Percentiles rank a stretch among this genome's conserved stretches.
Conservation (phyloP, 2,888 invertebrate species). For the Temnothorax ravouxi region DNA sequence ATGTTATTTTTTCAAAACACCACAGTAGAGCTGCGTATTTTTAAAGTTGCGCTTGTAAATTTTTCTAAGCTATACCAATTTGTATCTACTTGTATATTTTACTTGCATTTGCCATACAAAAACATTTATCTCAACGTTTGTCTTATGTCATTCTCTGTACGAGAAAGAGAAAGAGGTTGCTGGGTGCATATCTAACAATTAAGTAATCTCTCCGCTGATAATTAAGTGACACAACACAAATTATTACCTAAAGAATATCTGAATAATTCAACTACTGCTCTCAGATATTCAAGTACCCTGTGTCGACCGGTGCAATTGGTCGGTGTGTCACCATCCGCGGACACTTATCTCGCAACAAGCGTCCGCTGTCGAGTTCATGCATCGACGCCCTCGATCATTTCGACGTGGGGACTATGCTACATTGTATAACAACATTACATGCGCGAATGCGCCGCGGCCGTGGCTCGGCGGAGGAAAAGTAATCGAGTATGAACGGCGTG, state of each 20-base stretch:
- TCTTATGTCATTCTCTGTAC: background rate
- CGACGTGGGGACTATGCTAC: slow-evolving; percentile 38
- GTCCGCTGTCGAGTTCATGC: slow-evolving; percentile 57
- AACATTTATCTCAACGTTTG: background rate
- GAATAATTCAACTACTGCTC: background rate
- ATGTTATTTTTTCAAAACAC: background rate
- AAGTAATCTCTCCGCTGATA: background rate
- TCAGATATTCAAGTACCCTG: background rate
- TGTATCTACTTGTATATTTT: background rate
- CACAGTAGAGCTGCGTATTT: background rate
- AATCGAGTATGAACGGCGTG: slow-evolving; percentile 31
- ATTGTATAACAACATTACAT: slow-evolving; percentile 53
- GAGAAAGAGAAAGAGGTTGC: background rate
- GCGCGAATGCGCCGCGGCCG: slow-evolving; percentile 48
- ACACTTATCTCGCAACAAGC: slow-evolving; percentile 59
- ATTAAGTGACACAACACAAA: background rate
- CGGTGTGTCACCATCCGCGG: background rate
- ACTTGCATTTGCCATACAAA: background rate
- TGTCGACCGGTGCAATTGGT: background rate
- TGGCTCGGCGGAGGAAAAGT: slow-evolving; percentile 43
- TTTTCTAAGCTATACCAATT: background rate
- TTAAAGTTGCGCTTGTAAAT: background rate
- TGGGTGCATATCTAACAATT: background rate
- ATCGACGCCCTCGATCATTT: slow-evolving; percentile 62
- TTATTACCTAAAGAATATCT: background rate